These are phyloP conservation scores for Aleadryas rufinucha DNA, from an alignment of 2,113 vertebrate species.

Conservation along the genomic window DNA sequence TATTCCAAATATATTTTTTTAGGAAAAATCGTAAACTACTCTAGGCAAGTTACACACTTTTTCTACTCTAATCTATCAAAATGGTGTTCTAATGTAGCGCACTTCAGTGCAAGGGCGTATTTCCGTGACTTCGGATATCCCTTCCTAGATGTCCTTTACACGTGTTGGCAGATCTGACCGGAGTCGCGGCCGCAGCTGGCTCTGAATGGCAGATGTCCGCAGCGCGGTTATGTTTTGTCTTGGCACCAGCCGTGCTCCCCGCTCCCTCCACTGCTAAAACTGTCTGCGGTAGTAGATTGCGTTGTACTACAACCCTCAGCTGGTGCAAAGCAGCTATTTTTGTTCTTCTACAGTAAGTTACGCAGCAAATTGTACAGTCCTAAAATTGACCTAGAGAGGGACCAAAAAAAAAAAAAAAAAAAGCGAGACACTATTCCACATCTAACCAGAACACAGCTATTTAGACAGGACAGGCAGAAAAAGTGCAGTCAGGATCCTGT, in stretches of 20 bases:
- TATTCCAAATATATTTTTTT: not conserved
- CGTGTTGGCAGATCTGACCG: not conserved
- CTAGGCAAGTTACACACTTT: not conserved
- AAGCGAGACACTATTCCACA: not conserved
- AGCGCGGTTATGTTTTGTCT: not conserved
- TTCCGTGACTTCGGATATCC: not conserved
- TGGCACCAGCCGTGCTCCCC: not conserved
- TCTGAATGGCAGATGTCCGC: not conserved
- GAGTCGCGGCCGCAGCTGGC: not conserved
- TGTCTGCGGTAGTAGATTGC: not conserved
- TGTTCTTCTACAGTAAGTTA: not conserved
- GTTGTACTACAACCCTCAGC: not conserved
- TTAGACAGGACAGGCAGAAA: not conserved
- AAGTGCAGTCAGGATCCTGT: not conserved
- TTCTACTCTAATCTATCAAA: not conserved
- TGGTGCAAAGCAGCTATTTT: not conserved
- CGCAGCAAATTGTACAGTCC: not conserved
- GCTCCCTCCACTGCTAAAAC: not conserved
- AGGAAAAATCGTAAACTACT: not conserved
- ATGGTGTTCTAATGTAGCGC: not conserved
- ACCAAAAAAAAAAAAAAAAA: too few species aligned
- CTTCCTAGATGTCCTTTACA: not conserved
- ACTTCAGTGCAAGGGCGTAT: not conserved
- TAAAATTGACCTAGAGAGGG: not conserved
- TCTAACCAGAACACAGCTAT: not conserved